phyloP scores from a whole-genome alignment of 2,113 vertebrate species.

The Hyperoodon ampullatus region DNA sequence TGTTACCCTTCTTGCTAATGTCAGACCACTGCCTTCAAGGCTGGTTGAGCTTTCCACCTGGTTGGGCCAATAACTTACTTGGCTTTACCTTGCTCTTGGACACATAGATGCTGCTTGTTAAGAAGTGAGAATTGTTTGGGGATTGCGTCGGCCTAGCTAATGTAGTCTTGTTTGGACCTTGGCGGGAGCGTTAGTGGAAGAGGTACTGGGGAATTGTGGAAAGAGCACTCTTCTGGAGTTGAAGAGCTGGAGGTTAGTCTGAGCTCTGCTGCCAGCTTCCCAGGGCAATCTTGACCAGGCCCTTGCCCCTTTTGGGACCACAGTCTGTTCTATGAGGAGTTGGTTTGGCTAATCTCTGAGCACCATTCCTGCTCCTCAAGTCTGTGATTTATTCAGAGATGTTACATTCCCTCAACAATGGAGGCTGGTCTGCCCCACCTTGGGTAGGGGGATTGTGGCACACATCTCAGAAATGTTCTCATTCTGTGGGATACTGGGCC shows the following conservation, averaged over 20 bases:
- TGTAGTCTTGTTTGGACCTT: constrained; percentile 23
- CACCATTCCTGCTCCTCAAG: background rate
- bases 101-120: background rate
- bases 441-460: background rate
- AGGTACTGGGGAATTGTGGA: background rate
- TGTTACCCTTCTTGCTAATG: constrained; percentile 18
- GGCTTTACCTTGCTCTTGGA: constrained; percentile 5
- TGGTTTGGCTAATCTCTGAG: constrained; percentile 12
- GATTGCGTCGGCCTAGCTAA: constrained; percentile 23
- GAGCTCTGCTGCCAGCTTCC: background rate
- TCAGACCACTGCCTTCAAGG: constrained; percentile 21
- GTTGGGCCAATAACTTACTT: constrained; percentile 57
- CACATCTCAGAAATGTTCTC: constrained; percentile 21
- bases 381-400: constrained; percentile 51
- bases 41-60: constrained; percentile 13
- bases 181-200: background rate
- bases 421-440: background rate
- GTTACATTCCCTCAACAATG: background rate
- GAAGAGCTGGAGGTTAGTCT: background rate
- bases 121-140: constrained; percentile 38
- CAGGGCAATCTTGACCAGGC: background rate
- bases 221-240: background rate
- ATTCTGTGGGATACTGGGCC: background rate
- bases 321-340: background rate
- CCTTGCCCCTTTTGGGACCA: background rate